These are phyloP conservation scores for Aphidius colemani DNA, from an alignment of 2,888 invertebrate species.

Conservation along the genomic window DNA sequence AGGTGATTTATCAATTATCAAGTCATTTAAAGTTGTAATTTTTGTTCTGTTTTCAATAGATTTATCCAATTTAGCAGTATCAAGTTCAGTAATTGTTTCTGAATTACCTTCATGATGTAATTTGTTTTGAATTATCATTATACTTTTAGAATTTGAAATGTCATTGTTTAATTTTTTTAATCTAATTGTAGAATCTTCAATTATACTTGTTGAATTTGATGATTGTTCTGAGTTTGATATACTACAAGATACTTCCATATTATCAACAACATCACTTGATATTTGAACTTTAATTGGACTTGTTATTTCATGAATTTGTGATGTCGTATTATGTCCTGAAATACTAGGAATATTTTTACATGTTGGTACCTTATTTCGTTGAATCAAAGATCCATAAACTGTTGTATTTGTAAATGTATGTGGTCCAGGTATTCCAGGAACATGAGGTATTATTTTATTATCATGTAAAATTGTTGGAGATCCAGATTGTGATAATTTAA, in stretches of 20 bases:
- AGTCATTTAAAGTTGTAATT: too few relatives aligned
- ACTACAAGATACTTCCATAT: conserved; percentile 39
- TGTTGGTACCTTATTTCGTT: conserved; percentile 33
- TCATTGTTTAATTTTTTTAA: conserved; percentile 38
- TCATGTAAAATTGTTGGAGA: conserved; percentile 69
- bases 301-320: conserved; percentile 47
- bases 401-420: conserved; percentile 63
- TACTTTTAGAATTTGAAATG: conserved; percentile 43
- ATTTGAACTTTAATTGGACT: conserved; percentile 46
- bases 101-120: conserved; percentile 32
- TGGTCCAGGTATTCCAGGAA: conserved; percentile 87
- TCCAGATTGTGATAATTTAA: conserved; percentile 68
- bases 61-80: too few relatives aligned
- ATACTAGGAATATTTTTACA: conserved; percentile 52
- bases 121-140: conserved; percentile 42
- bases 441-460: conserved; percentile 81
- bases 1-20: too few relatives aligned
- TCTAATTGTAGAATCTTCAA: conserved; percentile 43
- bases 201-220: conserved; percentile 50
- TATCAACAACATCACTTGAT: conserved; percentile 41
- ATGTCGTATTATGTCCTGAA: conserved; percentile 47
- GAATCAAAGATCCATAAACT: conserved; percentile 48
- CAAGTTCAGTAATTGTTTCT: conserved; percentile 35
- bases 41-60: too few relatives aligned
- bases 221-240: conserved; percentile 40